These are phyloP conservation scores for Muscidifurax raptorellus DNA, from an alignment of 1,140 invertebrate species.

Conservation along the genomic window DNA sequence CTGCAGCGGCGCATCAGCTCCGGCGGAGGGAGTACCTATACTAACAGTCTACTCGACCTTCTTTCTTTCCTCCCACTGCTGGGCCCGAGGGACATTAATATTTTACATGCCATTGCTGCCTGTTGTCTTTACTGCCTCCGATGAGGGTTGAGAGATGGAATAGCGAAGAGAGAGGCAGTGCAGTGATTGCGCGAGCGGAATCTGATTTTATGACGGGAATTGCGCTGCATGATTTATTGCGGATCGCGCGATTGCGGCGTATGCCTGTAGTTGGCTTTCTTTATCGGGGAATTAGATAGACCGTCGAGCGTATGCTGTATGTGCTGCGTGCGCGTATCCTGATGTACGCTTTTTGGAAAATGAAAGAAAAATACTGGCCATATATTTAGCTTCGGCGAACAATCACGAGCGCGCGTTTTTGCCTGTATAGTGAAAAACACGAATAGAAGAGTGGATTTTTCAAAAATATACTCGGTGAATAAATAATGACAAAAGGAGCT, in stretches of 20 bases:
- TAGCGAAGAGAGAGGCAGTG: neutral
- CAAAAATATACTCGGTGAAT: too few relatives aligned
- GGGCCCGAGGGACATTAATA: neutral
- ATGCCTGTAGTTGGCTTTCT: neutral
- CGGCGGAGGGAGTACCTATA: neutral
- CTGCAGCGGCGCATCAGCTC: neutral
- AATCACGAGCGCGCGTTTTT: too few relatives aligned
- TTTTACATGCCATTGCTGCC: constrained; percentile 1
- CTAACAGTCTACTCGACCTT: neutral
- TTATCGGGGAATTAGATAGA: too few relatives aligned
- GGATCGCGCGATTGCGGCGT: neutral
- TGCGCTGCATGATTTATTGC: neutral
- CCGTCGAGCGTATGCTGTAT: neutral
- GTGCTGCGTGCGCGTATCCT: too few relatives aligned
- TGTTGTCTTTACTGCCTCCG: neutral
- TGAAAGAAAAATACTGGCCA: neutral
- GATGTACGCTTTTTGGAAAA: neutral
- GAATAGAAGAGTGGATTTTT: too few relatives aligned
- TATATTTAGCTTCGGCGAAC: too few relatives aligned
- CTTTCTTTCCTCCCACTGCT: neutral
- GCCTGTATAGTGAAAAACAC: too few relatives aligned
- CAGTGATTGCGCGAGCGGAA: neutral
- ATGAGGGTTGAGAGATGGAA: neutral
- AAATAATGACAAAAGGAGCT: neutral
- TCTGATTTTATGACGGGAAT: neutral